phyloP scores from a whole-genome alignment of 2,888 invertebrate genomes.

The Heliconius charithonia region DNA sequence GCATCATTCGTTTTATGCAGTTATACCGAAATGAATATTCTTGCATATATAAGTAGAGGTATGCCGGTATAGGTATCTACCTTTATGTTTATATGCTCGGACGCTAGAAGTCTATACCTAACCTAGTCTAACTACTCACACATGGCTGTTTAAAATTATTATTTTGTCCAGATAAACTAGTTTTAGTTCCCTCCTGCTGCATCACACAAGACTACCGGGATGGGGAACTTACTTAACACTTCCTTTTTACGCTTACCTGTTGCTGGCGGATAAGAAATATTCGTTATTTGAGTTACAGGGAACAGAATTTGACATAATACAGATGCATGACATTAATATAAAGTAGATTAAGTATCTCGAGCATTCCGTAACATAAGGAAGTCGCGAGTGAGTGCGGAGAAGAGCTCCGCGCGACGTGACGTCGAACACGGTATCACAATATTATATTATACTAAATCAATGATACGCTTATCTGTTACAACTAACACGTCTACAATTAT shows the following conservation, averaged over 20 bases:
- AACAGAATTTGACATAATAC: neutral
- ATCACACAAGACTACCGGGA: neutral
- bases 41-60: neutral
- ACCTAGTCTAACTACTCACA: too few relatives aligned
- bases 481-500: neutral
- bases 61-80: neutral
- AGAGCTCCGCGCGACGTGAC: neutral
- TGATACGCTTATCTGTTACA: neutral
- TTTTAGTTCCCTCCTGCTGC: neutral
- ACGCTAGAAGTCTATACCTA: slow-evolving; percentile 10
- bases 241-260: neutral
- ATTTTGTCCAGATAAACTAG: slow-evolving; percentile 7
- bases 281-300: too few relatives aligned
- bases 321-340: neutral
- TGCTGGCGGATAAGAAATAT: neutral
- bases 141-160: slow-evolving; percentile 8
- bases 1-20: neutral
- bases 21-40: neutral
- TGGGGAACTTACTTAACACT: neutral
- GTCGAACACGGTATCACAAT: neutral
- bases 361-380: neutral
- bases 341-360: neutral
- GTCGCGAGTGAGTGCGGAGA: neutral
- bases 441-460: too few relatives aligned
- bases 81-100: too few relatives aligned